Conservation (phyloP, 2,113 vertebrate species). For the Sinocyclocheilus grahami region DNA sequence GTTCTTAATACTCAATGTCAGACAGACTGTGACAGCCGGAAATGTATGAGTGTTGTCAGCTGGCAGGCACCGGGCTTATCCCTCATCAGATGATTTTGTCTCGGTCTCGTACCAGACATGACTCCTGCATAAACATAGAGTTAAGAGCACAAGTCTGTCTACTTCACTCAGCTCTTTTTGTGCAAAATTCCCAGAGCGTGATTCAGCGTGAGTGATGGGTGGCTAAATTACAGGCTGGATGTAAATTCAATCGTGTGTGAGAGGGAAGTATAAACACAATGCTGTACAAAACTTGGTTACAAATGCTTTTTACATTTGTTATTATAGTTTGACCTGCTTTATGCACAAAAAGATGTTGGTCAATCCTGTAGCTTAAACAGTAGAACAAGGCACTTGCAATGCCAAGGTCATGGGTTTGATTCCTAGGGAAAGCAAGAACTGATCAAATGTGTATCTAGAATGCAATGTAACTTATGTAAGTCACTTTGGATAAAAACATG, state of each 20-base stretch:
- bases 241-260: background rate
- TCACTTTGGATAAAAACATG: background rate
- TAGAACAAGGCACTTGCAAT: background rate
- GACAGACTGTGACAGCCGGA: background rate
- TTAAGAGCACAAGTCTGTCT: background rate
- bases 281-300: background rate
- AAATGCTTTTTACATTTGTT: background rate
- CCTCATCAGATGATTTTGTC: background rate
- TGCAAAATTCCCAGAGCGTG: constrained; percentile 28
- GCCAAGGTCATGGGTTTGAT: background rate
- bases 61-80: background rate
- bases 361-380: constrained; percentile 1
- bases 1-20: background rate
- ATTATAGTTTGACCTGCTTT: background rate
- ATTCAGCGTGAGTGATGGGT: constrained; percentile 24
- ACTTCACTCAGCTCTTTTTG: background rate
- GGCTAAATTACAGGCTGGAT: background rate
- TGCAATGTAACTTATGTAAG: background rate
- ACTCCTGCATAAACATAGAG: constrained; percentile 7
- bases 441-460: background rate
- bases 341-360: background rate
- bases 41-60: background rate
- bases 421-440: background rate
- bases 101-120: background rate
- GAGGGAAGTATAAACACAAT: background rate